Evolutionary conservation across 35 echinoderm and acorn worm genomes (phyloP).

Genomic region (Apostichopus parvimensis): DNA sequence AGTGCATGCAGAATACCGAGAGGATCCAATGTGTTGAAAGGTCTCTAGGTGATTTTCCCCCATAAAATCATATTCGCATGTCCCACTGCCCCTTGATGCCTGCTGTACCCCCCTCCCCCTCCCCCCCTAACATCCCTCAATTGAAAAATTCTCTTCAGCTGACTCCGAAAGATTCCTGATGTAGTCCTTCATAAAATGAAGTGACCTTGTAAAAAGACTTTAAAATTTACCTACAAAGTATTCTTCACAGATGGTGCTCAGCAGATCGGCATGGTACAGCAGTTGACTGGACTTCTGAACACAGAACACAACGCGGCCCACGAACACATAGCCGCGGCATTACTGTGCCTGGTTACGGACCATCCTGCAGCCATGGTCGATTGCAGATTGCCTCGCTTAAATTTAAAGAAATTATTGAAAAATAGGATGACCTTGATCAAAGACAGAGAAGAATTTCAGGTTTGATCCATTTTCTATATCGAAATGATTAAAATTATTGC

Average conservation of each 20-base stretch:
- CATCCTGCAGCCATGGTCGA: conserved; percentile 62
- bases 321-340: conserved; percentile 71
- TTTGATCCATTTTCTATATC: conserved; percentile 7
- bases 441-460: conserved; percentile 88
- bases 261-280: conserved; percentile 87
- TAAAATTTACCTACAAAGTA: background rate
- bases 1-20: no score
- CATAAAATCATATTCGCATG: no score
- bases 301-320: conserved; percentile 70
- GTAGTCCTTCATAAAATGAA: no score
- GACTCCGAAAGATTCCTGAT: no score
- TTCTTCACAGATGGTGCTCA: conserved; percentile 67
- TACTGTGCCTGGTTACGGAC: conserved; percentile 67
- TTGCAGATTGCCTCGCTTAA: conserved; percentile 51
- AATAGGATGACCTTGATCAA: conserved; percentile 57
- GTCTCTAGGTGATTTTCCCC: no score
- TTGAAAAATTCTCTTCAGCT: no score
- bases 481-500: no score
- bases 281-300: conserved; percentile 71
- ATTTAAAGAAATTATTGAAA: conserved; percentile 66
- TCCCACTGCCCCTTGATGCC: no score
- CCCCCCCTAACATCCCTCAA: no score
- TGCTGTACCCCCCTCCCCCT: no score
- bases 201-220: no score
- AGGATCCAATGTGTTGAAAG: no score